Evolutionary conservation across 2,797 vertebrate genomes (phyloP), one percentile per base, ranked within the genome.

Genomic region (Eremophila alpestris): DNA sequence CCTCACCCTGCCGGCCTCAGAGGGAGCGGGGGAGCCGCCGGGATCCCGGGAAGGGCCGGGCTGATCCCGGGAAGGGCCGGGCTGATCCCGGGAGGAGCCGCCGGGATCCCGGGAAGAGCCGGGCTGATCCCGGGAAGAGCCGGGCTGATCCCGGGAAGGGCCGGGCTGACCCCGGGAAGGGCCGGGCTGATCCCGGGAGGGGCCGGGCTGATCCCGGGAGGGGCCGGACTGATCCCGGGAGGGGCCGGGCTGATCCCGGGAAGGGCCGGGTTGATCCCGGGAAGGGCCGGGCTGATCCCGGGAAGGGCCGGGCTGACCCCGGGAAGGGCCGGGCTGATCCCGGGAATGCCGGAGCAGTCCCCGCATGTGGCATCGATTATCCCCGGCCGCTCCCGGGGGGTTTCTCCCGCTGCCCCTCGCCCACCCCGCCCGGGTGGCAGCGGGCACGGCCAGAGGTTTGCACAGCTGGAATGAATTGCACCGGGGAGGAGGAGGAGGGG

Each of bases 401-500:
- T 96, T 97, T 96, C 97, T 97, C 97, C 96, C 87, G 78, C 97
- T 98, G 98, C 97, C 97, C 97, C 97, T 98, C 98, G 98, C 98
- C 98, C 97, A 96, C 96, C 97, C 97, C 97, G 93, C 97, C 90
- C 94, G 96, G 96, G 97, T 97, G 98, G 98, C 97, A 98, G 97
- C 97, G 96, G 97, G 97, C 97, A 98, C 97, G 97, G 97, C 96
- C 97, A 82, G 97, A 96, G 97, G 98, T 98, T 98, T 98, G 98
- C 98, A 98, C 98, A 99, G 98, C 98, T 98, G 98, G 98, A 98
- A 98, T 97, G 98, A 98, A 98, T 98, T 98, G 98, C 98, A 89
- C 96, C 96, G 91, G 94, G 95, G 95, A 85, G 95, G 96, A 43
- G 18, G 52, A 54, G 94, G 92, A 89, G 95, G 97, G 97, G 96